Percentiles rank a stretch among this genome's conserved stretches.
These are phyloP conservation scores for Ectemnius continuus DNA, from an alignment of 2,888 invertebrate species.

Conservation along the genomic window DNA sequence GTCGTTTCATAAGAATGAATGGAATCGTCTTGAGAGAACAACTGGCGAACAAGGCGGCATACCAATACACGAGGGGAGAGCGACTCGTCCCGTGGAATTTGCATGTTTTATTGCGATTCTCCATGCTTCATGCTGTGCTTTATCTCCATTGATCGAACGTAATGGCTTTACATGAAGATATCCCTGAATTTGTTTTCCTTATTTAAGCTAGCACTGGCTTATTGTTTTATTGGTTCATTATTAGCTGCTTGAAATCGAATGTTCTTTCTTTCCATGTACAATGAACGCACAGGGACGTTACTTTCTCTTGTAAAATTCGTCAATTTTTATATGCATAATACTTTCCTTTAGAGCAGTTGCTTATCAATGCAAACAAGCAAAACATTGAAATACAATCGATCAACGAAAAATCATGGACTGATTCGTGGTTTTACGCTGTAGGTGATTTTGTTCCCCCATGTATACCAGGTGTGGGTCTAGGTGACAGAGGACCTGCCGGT, in stretches of 20 bases:
- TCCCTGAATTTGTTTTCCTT: slow-evolving; percentile 1
- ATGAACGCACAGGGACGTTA: no score
- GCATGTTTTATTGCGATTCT: slow-evolving; percentile 30
- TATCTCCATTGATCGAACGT: no score
- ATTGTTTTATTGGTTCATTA: no score
- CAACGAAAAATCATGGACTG: slow-evolving; percentile 60
- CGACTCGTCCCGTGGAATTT: slow-evolving; percentile 28
- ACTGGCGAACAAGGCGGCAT: slow-evolving; percentile 38
- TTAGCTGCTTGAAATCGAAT: no score
- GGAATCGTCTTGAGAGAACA: slow-evolving; percentile 49
- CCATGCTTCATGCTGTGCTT: slow-evolving; percentile 27
- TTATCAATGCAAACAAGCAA: not conserved
- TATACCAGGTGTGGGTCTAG: slow-evolving; percentile 79
- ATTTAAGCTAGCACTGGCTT: no score
- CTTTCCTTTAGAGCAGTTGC: no score
- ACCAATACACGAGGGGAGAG: slow-evolving; percentile 41
- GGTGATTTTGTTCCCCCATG: slow-evolving; percentile 77
- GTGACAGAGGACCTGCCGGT: slow-evolving; percentile 81
- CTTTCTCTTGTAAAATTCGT: no score
- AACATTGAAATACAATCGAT: slow-evolving; percentile 36
- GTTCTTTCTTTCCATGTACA: no score
- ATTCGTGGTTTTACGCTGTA: slow-evolving; percentile 79
- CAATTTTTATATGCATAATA: no score
- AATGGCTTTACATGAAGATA: no score
- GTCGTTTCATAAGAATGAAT: slow-evolving; percentile 53